phyloP scores from a whole-genome alignment of 2,797 vertebrate genomes.

The Myotis daubentonii region DNA sequence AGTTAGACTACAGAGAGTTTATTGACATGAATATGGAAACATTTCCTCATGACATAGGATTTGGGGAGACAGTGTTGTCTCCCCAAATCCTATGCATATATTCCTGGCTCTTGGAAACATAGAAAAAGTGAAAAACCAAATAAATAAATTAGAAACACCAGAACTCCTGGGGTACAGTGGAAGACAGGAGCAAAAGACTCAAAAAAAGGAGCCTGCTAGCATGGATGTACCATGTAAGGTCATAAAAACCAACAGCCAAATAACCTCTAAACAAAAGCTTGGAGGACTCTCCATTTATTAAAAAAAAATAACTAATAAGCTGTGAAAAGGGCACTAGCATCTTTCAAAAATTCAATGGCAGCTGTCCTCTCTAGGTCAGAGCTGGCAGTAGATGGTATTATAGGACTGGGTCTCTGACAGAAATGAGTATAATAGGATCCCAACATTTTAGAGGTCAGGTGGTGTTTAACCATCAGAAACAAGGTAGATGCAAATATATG shows the following conservation, averaged over 20 bases:
- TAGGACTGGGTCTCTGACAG: not conserved
- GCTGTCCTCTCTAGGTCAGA: not conserved
- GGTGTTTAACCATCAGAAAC: not conserved
- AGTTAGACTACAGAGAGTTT: not conserved
- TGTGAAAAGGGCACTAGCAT: not conserved
- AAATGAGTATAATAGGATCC: not conserved
- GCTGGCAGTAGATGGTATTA: not conserved
- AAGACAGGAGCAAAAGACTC: not conserved
- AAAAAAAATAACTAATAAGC: not conserved
- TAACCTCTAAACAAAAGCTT: not conserved
- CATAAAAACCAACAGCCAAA: not conserved
- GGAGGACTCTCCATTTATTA: not conserved
- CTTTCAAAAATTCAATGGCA: not conserved
- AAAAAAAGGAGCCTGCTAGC: not conserved
- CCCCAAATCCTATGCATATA: not conserved
- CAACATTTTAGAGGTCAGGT: not conserved
- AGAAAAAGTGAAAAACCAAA: not conserved
- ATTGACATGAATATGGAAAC: not conserved
- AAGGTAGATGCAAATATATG: not conserved
- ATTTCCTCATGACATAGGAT: not conserved
- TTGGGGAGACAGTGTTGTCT: not conserved
- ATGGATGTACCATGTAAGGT: not conserved
- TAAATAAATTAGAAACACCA: not conserved
- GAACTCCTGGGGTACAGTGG: not conserved
- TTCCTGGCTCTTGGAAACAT: not conserved